These are phyloP conservation scores for Sinosuthora webbiana DNA, from an alignment of 2,113 vertebrate species.

Conservation along the genomic window DNA sequence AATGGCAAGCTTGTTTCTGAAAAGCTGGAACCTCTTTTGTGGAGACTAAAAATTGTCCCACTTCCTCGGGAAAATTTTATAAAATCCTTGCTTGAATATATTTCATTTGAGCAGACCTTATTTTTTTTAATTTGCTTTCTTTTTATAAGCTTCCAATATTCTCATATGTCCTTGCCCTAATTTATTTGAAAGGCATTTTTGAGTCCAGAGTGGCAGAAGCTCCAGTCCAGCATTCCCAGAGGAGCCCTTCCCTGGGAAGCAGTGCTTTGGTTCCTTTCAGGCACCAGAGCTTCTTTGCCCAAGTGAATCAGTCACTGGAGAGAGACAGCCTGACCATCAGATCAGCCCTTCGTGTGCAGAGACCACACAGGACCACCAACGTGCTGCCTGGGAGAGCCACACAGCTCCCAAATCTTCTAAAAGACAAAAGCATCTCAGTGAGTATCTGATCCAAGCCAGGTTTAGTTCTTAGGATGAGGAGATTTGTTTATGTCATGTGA, in stretches of 20 bases:
- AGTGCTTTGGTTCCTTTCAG: not conserved
- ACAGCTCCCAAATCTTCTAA: not conserved
- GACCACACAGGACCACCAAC: not conserved
- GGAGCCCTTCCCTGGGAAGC: not conserved
- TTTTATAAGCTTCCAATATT: not conserved
- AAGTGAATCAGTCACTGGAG: conserved; percentile 35
- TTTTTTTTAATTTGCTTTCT: not conserved
- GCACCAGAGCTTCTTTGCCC: not conserved
- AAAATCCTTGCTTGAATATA: not conserved
- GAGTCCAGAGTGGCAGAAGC: not conserved
- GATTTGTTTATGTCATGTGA: not conserved
- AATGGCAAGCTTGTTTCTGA: not conserved
- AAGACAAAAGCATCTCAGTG: not conserved
- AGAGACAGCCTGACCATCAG: conserved; percentile 46
- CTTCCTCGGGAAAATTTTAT: not conserved
- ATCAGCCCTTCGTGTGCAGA: not conserved
- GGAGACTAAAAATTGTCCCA: not conserved
- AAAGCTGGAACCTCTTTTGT: not conserved
- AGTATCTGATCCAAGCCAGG: not conserved
- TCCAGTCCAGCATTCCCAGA: not conserved
- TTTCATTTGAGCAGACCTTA: not conserved
- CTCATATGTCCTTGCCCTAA: not conserved
- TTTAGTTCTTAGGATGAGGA: not conserved
- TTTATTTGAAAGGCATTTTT: conserved; percentile 11
- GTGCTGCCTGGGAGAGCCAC: not conserved